Evolutionary conservation across 2,888 invertebrate genomes (phyloP), one percentile per base, ranked within the genome.

Genomic region (Emmelina monodactyla): DNA sequence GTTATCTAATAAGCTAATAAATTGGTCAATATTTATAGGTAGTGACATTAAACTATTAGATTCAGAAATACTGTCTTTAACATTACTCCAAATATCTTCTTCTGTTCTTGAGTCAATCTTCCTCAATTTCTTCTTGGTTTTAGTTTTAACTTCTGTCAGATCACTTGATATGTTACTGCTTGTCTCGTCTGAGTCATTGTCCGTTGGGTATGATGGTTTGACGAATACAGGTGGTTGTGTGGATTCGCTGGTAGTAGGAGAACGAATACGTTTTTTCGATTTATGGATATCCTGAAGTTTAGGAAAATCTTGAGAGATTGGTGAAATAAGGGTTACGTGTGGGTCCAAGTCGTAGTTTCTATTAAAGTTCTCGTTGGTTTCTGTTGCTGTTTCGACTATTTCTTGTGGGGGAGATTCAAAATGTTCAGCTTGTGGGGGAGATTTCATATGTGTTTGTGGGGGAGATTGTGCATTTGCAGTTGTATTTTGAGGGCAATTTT

Each of bases 1-100:
- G 13, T 33, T 35, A 32, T 43, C 40, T 19, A 43, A 14, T 16
- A 40, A 33, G 31, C 38, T 43, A 22, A 43, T 43, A 19, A 40
- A 43, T 28, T 40, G 38, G 13, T 29, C 14, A 11, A 29, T 6
- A 13, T 13, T 22, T 32, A 32, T 13, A 5, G 32, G 32, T 12
- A 32, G 22, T n/a, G 6, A 30, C 5, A 33, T 22, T n/a, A n/a
- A n/a, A 25, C 15, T 33, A 9, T 34, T 31, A 12, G 28, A n/a
- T 14, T 38, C 38, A 22, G 14, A 19, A 6, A 38, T 12, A 15
- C 25, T 22, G 1, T 33, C 28, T 37, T 37, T 25, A 31, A 39
- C 35, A 30, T 38, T 29, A 16, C 15, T 40, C 40, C 15, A 32
- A 13, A n/a, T 32, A 29, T 40, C 35, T 30, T 38, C 38, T 15